Conservation (phyloP, 64 coral and sea anemone genomes). For the Anthopleura sola region DNA sequence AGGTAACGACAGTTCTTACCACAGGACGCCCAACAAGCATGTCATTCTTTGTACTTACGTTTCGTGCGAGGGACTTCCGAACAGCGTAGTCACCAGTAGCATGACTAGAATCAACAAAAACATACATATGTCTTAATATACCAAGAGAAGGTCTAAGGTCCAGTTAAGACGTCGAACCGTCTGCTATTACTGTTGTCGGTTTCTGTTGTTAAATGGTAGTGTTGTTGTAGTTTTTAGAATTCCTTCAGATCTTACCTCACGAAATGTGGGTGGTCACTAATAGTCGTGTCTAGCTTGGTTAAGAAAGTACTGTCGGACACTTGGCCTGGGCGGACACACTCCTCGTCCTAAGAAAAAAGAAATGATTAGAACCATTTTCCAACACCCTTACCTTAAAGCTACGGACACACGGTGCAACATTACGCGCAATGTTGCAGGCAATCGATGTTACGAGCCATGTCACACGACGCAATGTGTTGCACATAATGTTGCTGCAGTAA, state of each 20-base stretch:
- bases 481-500: no score
- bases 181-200: neutral
- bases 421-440: no score
- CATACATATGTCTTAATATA: neutral
- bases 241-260: slow-evolving; percentile 37
- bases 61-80: slow-evolving; percentile 79
- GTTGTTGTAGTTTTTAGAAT: neutral
- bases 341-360: slow-evolving; percentile 70
- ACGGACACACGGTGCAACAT: no score
- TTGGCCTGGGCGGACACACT: slow-evolving; percentile 86
- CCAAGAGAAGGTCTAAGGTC: no score
- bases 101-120: slow-evolving; percentile 55
- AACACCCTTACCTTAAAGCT: no score
- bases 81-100: slow-evolving; percentile 89
- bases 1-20: no score
- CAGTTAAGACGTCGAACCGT: no score
- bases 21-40: neutral
- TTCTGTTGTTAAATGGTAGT: neutral
- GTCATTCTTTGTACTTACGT: slow-evolving; percentile 33
- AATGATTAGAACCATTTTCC: neutral
- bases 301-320: slow-evolving; percentile 91
- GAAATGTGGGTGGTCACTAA: slow-evolving; percentile 89
- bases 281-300: slow-evolving; percentile 68
- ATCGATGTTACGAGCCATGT: no score
- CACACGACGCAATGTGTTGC: no score